phyloP scores from a whole-genome alignment of 2,888 invertebrate genomes.

The Cheilosia vernalis region DNA sequence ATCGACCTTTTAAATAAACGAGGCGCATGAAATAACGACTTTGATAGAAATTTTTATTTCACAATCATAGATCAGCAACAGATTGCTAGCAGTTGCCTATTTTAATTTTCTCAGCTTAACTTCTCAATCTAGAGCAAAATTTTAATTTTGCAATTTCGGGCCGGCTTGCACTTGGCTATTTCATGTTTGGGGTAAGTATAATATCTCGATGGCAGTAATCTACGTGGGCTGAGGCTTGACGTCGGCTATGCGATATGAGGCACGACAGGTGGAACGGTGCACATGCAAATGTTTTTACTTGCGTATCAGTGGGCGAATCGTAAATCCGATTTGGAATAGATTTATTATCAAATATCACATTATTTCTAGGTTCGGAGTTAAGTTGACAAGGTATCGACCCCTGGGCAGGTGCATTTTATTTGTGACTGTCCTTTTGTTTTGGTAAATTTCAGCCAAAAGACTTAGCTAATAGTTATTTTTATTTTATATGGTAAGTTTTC shows the following conservation, averaged over 20 bases:
- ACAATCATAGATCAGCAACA: slow-evolving; percentile 16
- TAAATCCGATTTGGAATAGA: slow-evolving; percentile 42
- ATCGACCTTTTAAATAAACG: slow-evolving; percentile 25
- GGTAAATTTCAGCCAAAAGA: no score
- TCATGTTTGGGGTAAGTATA: slow-evolving; percentile 1
- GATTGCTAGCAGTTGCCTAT: slow-evolving; percentile 33
- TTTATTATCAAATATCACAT: slow-evolving; percentile 54
- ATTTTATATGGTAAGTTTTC: no score
- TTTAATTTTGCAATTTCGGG: slow-evolving; percentile 32
- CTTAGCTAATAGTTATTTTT: no score
- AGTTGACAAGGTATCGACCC: slow-evolving; percentile 27
- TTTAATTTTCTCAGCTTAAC: slow-evolving; percentile 18
- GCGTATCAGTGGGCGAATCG: slow-evolving; percentile 52
- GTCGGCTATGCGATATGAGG: slow-evolving; percentile 25
- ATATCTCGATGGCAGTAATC: slow-evolving; percentile 7
- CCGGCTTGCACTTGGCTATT: slow-evolving; percentile 4
- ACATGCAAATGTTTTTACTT: slow-evolving; percentile 39
- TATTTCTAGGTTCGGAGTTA: slow-evolving; percentile 38
- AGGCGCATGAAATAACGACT: slow-evolving; percentile 19
- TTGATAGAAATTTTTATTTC: slow-evolving; percentile 19
- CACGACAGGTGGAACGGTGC: slow-evolving; percentile 66
- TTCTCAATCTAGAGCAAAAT: slow-evolving; percentile 31
- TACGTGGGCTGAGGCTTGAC: slow-evolving; percentile 34
- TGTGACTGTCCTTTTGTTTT: neutral
- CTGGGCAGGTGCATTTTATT: neutral